Evolutionary conservation across 2,113 vertebrate species (phyloP).

Genomic region (Capreolus pygargus): DNA sequence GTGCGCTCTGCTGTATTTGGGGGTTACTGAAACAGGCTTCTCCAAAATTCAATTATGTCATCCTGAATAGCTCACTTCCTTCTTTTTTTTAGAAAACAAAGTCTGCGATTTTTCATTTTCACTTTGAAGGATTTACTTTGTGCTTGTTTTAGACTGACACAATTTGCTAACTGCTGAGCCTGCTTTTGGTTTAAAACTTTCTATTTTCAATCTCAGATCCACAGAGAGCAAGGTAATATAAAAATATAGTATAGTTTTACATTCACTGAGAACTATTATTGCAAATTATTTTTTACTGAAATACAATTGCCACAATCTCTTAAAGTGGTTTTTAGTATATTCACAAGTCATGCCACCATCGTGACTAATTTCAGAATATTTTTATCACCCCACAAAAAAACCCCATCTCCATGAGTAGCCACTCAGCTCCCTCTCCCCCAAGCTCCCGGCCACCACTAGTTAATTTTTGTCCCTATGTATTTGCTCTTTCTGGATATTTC

Average conservation of each 20-base stretch:
- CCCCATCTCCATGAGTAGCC: background rate
- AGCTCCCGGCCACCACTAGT: background rate
- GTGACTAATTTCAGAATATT: background rate
- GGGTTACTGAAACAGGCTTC: background rate
- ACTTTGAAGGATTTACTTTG: conserved; percentile 28
- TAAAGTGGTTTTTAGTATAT: background rate
- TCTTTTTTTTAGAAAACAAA: conserved; percentile 14
- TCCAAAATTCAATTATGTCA: background rate
- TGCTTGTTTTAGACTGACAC: background rate
- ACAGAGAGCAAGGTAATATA: background rate
- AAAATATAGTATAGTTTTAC: background rate
- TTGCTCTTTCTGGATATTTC: conserved; percentile 1
- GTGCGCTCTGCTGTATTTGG: background rate
- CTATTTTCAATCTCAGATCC: background rate
- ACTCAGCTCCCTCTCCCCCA: background rate
- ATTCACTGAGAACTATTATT: conserved; percentile 1
- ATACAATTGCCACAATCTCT: background rate
- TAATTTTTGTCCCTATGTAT: background rate
- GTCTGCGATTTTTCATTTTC: background rate
- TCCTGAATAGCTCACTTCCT: background rate
- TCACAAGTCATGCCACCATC: background rate
- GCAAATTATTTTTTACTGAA: background rate
- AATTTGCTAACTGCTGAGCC: background rate
- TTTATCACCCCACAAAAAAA: background rate
- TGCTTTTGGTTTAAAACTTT: background rate